Base-by-base conservation (phyloP, 1,140 invertebrate species). In the Battus philenor region DNA sequence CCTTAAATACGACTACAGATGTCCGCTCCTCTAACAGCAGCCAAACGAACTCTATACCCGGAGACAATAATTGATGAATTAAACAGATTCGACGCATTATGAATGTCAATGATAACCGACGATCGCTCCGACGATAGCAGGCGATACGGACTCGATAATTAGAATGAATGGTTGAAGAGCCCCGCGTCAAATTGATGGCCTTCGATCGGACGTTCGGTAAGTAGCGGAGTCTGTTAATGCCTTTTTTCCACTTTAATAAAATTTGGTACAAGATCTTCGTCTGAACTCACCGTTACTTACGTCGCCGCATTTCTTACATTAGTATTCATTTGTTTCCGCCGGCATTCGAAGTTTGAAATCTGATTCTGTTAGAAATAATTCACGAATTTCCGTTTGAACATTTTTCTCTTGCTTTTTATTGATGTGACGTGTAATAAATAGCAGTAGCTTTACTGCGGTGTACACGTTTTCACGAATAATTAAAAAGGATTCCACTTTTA, bases 1-100 rank as follows among this genome's bases (percentile, higher is more conserved):
- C 60, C 55, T 76, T 76, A 74, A 78, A 79, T 79, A 82, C 73
- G 59, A 69, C 63, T 78, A 71, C 68, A 77, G 68, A 71, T 73
- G 76, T 80, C 62, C 54, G 46, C 55, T 68, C 46, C 58, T 66
- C 54, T 62, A 64, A 68, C 65, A 55, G 64, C 55, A 53, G 52
- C 44, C 63, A 45, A 52, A 47, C 54, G 38, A 50, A 54, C 51
- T 62, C 44, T 53, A 57, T 65, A 63, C 52, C 27, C 54, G 24
- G 47, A 34, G 47, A 75, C 61, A 65, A 76, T 72, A 76, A 77
- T 70, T 76, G 71, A 79, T 77, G 68, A 69, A 77, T 69, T 69
- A 73, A 69, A 71, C 54, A 54, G 50, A 68, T 62, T 67, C 58
- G 54, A 75, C 58, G 54, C 52, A 65, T 70, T 74, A 74, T 70